phyloP scores from a whole-genome alignment of 2,888 invertebrate genomes.

The Caradrina clavipalpis region DNA sequence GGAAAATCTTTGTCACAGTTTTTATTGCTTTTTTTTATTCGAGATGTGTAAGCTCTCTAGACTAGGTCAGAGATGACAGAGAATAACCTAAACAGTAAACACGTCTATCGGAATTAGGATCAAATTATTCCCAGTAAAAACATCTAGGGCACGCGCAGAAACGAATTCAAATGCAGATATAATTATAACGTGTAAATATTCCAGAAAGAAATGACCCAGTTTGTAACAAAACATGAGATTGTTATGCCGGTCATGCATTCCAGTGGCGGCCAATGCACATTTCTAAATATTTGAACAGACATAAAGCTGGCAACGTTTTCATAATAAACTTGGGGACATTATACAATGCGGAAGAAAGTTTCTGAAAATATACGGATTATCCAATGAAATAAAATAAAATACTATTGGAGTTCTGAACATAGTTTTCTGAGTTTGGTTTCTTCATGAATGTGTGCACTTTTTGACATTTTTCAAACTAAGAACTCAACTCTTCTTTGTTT shows the following conservation, averaged over 20 bases:
- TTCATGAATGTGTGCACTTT: not conserved
- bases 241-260: conserved; percentile 46
- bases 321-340: conserved; percentile 43
- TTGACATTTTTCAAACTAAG: not conserved
- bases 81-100: not conserved
- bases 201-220: conserved; percentile 39
- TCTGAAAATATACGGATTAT: conserved; percentile 9
- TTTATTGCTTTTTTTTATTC: no score
- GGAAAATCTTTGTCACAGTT: no score
- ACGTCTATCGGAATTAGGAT: not conserved
- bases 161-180: conserved; percentile 18
- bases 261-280: conserved; percentile 34
- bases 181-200: conserved; percentile 5
- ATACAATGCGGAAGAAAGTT: conserved; percentile 51
- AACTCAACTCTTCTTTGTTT: no score
- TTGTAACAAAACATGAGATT: conserved; percentile 31
- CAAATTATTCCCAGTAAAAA: not conserved
- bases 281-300: conserved; percentile 56
- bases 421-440: not conserved
- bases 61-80: no score
- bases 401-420: not conserved
- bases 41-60: no score
- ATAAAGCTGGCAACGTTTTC: conserved; percentile 26
- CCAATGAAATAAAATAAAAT: not conserved
- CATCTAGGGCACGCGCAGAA: not conserved